Base-by-base conservation (phyloP, 2,888 invertebrate genomes). In the Nezara viridula region DNA sequence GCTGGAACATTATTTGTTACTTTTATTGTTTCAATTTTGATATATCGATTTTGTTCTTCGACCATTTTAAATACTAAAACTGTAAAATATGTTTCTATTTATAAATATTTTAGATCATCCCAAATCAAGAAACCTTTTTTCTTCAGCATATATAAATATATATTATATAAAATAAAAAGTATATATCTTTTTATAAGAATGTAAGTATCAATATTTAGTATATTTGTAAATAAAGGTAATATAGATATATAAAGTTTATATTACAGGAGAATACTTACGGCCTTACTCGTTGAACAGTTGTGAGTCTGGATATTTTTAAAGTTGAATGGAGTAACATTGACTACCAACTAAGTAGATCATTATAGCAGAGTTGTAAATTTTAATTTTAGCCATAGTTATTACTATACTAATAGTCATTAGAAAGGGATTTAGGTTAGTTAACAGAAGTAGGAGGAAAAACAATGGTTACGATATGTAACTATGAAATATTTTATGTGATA, bases 351-450 rank as follows among this genome's bases (percentile, higher is more conserved):
- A 37, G 88, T 88, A 88, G 88, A 47, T 44, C n/a, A 81, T 88
- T 16, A 37, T 88, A 88, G 88, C 47, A 85, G 27, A 50, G n/a
- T 73, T 85, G 85, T 88, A 88, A 21, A 88, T 88, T 88, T 88
- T 73, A 87, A 87, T 47, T 88, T 77, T 88, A 88, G 55, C 27
- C 50, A 88, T 88, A 88, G 49, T 88, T 88, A 37, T 47, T 86
- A 88, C 88, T 88, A 85, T 86, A 88, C 88, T 88, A 85, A 88
- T 88, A 88, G 88, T 88, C 88, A 88, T 88, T 88, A 88, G 88
- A 73, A 73, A 66, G 88, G 88, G 88, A 88, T 44, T 44, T 88
- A 88, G 88, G 73, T 88, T 88, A 88, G 88, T 88, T 60, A 60
- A 44, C 81, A 88, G 88, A 88, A 88, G 88, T 88, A 88, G 88